phyloP scores from a whole-genome alignment of 2,113 vertebrate species.

The Rhinopithecus roxellana region DNA sequence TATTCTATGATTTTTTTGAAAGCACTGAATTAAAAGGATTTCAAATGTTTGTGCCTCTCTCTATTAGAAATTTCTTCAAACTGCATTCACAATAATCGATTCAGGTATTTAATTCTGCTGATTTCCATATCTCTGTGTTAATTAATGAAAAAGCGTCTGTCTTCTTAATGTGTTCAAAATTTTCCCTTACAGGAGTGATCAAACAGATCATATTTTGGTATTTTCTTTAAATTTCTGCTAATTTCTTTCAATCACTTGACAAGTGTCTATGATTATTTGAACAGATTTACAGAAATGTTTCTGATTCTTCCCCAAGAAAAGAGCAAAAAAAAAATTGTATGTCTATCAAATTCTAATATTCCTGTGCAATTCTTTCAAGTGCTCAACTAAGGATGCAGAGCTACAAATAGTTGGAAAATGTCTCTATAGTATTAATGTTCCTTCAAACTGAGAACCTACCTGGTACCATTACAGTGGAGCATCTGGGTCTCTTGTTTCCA shows the following conservation, averaged over 20 bases:
- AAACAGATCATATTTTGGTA: not conserved
- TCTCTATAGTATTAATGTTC: not conserved
- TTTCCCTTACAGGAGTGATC: not conserved
- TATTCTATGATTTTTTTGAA: not conserved
- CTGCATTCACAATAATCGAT: not conserved
- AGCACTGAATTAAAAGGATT: not conserved
- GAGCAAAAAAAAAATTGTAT: not conserved
- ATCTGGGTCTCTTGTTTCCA: not conserved
- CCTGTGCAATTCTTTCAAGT: not conserved
- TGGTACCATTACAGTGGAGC: not conserved
- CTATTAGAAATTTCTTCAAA: not conserved
- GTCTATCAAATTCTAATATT: too few relatives aligned
- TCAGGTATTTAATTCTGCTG: not conserved
- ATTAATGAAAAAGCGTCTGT: not conserved
- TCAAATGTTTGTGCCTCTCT: not conserved
- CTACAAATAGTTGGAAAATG: not conserved
- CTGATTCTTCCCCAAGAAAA: not conserved
- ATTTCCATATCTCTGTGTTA: not conserved
- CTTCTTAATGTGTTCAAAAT: not conserved
- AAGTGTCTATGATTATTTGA: not conserved
- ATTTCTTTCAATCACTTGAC: slow-evolving; percentile 2
- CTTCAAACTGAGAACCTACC: not conserved
- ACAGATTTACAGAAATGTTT: not conserved
- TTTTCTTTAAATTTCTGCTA: not conserved
- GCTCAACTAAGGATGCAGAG: not conserved